phyloP scores from a whole-genome alignment of 2,113 vertebrate genomes.

The Isichthys henryi region DNA sequence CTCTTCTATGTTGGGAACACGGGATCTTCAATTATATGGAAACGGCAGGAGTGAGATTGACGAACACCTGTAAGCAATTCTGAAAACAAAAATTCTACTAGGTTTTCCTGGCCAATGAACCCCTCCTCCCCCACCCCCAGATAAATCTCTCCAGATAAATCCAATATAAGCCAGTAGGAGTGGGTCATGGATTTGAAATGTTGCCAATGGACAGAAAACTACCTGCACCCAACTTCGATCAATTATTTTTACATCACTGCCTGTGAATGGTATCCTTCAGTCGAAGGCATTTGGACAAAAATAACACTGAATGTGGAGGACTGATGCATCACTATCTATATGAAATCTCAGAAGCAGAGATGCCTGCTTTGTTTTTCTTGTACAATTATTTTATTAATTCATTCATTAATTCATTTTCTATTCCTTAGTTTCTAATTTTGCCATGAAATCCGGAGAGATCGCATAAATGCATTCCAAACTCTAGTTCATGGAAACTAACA shows the following conservation, averaged over 20 bases:
- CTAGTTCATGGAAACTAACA: neutral
- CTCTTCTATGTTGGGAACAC: conserved; percentile 36
- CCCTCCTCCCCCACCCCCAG: conserved; percentile 33
- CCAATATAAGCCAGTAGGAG: conserved; percentile 43
- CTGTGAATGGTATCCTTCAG: conserved; percentile 7
- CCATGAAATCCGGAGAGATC: neutral
- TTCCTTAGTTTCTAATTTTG: neutral
- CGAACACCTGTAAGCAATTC: conserved; percentile 69
- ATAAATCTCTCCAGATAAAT: conserved; percentile 57
- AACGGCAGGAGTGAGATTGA: conserved; percentile 27
- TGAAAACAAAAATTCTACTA: conserved; percentile 41
- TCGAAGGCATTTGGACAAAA: conserved; percentile 1
- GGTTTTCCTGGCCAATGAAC: conserved; percentile 47
- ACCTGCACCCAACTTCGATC: conserved; percentile 41
- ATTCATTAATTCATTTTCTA: neutral
- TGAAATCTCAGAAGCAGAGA: neutral
- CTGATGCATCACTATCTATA: neutral
- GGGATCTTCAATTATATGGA: conserved; percentile 40
- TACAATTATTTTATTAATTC: neutral
- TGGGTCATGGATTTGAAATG: neutral
- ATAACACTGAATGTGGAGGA: neutral
- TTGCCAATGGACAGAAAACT: conserved; percentile 35
- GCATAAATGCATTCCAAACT: neutral
- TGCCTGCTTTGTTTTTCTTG: neutral
- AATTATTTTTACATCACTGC: conserved; percentile 39